A percentile compares a stretch with the other conserved stretches of the same genome.
phyloP scores from a whole-genome alignment of 2,113 vertebrate genomes.

The Otolemur garnettii region DNA sequence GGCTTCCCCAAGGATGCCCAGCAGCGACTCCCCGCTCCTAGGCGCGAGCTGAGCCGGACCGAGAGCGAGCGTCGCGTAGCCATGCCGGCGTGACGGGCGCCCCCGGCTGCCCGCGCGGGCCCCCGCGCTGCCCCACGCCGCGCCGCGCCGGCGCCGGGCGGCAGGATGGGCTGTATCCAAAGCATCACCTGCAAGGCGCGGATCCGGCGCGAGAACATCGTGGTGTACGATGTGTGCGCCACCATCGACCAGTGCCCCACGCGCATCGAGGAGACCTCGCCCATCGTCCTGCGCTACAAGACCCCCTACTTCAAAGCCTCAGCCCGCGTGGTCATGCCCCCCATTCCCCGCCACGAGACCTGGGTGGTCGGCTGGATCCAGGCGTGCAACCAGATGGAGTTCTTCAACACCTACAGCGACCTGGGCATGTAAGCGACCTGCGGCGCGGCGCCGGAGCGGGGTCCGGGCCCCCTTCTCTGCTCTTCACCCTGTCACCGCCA shows the following conservation, averaged over 20 bases:
- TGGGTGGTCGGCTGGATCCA: slow-evolving; percentile 99
- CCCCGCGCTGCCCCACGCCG: slow-evolving; percentile 76
- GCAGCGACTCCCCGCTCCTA: slow-evolving; percentile 51
- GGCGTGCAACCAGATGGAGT: slow-evolving; percentile 99
- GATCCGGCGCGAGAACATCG: slow-evolving; percentile 96
- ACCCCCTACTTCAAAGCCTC: slow-evolving; percentile 98
- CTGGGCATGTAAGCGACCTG: slow-evolving; percentile 94
- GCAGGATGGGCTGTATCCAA: slow-evolving; percentile 96
- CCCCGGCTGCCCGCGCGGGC: slow-evolving; percentile 77
- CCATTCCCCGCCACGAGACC: slow-evolving; percentile 95
- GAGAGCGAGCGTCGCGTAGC: slow-evolving; percentile 73
- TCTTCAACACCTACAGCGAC: slow-evolving; percentile 98
- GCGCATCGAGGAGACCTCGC: slow-evolving; percentile 97
- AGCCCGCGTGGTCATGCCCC: slow-evolving; percentile 95
- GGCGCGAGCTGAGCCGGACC: slow-evolving; percentile 67
- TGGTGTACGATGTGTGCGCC: slow-evolving; percentile 96
- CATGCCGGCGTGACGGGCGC: slow-evolving; percentile 81
- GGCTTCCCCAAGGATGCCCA: slow-evolving; percentile 80
- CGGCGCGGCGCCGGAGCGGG: slow-evolving; percentile 64
- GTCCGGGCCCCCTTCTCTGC: slow-evolving; percentile 18
- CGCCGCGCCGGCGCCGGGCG: slow-evolving; percentile 76
- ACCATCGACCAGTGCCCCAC: slow-evolving; percentile 97
- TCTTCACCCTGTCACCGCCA: not conserved
- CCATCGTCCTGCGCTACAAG: slow-evolving; percentile 97
- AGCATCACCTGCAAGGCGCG: slow-evolving; percentile 98